A percentile compares a stretch with the other conserved stretches of the same genome.
Conservation (phyloP, 1,140 invertebrate genomes). For the Heliconius himera region DNA sequence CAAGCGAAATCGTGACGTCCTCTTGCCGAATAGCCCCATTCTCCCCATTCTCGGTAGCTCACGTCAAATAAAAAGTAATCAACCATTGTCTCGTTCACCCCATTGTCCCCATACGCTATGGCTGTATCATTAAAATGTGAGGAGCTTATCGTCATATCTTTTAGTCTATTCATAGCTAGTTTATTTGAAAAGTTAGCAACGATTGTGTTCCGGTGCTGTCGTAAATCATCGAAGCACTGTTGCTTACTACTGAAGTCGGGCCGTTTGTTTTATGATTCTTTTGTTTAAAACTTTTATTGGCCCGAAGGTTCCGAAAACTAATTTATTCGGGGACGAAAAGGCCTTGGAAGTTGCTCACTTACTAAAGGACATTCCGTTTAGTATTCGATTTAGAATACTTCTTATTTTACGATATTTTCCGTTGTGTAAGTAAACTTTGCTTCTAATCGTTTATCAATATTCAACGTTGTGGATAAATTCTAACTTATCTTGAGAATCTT, state of each 20-base stretch:
- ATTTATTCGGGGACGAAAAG: slow-evolving; percentile 74
- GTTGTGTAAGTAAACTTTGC: slow-evolving; percentile 38
- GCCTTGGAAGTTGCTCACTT: slow-evolving; percentile 67
- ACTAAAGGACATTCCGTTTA: slow-evolving; percentile 40
- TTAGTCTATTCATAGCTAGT: slow-evolving; percentile 64
- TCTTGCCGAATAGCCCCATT: slow-evolving; percentile 48
- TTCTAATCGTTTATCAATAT: slow-evolving; percentile 48
- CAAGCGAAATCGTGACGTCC: slow-evolving; percentile 62
- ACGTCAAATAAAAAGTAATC: slow-evolving; percentile 70
- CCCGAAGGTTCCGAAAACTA: slow-evolving; percentile 72
- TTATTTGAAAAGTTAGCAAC: slow-evolving; percentile 71
- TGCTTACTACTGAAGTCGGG: slow-evolving; percentile 69
- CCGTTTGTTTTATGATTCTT: slow-evolving; percentile 78
- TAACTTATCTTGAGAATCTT: neutral
- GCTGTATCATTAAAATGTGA: slow-evolving; percentile 30
- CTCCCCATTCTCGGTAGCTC: slow-evolving; percentile 44
- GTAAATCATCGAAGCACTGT: slow-evolving; percentile 75
- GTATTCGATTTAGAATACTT: slow-evolving; percentile 46
- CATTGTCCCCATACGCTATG: slow-evolving; percentile 41
- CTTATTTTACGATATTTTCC: slow-evolving; percentile 58
- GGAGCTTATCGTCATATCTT: slow-evolving; percentile 56
- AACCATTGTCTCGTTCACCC: slow-evolving; percentile 51
- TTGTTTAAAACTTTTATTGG: slow-evolving; percentile 81
- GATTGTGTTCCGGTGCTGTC: slow-evolving; percentile 67
- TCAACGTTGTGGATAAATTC: slow-evolving; percentile 5